Base-by-base conservation (phyloP, 2,888 invertebrate genomes). In the Tricholauxania praeusta region DNA sequence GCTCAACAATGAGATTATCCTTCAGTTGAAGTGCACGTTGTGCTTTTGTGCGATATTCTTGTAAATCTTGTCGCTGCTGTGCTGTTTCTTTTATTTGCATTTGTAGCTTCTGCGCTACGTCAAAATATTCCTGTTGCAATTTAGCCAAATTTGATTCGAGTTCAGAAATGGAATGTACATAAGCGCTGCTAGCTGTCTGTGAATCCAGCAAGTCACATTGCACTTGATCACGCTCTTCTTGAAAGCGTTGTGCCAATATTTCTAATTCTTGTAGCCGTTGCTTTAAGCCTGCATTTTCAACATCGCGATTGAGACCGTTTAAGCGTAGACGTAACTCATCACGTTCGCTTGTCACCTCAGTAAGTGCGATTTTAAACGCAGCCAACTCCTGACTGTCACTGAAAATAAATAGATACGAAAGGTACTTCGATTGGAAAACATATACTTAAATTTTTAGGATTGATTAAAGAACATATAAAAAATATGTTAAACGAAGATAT, bases 31-130 rank as follows among this genome's bases (percentile, higher is more conserved):
- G 86, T 74, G 94, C 93, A 77, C 91, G 90, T 79, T 93, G 91
- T 0, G 95, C 95, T 81, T 95, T 92, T n/a, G 91, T 90, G 79
- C 93, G 92, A 85, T 95, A 95, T 71, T 93, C 92, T 71, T 92
- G 90, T 80, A 94, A 89, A 82, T 95, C 94, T 8, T 83, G 82
- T 28, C 87, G 87, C 15, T 88, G 81, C 72, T 85, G 83, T 17
- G 82, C 83, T 2, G 88, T 82, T 77, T 91, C 91, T 66, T 84
- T 86, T 22, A 87, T 85, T 69, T 89, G 80, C 79, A 87, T 87
- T 72, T 86, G 87, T 32, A 90, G 79, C 82, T 89, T 90, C 55
- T 89, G 89, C 1, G 85, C 83, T 32, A 89, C 77, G 71, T 89
- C 89, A 32, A 87, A 82, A 75, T 87, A 86, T 59, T 85, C 85